phyloP scores from a whole-genome alignment of 2,888 invertebrate genomes.

The Torymus aiolomorphi region DNA sequence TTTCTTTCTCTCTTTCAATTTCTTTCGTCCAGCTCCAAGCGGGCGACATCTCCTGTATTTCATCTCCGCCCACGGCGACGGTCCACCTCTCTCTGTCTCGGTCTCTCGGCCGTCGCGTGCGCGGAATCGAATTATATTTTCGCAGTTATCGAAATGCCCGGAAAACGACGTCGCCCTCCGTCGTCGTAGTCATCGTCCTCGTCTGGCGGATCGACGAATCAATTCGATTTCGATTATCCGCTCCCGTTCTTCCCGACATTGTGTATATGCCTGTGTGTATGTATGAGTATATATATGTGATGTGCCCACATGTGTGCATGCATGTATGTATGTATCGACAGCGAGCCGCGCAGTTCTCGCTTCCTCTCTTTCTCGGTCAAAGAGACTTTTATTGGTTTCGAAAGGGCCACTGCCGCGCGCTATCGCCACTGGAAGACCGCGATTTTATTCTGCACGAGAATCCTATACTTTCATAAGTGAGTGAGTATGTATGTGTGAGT shows the following conservation, averaged over 20 bases:
- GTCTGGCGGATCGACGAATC: conserved; percentile 31
- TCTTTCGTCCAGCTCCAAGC: neutral
- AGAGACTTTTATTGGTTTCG: conserved; percentile 47
- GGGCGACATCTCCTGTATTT: conserved; percentile 2
- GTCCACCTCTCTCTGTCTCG: neutral
- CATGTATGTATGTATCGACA: conserved; percentile 30
- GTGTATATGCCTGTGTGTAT: neutral
- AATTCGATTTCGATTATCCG: conserved; percentile 57
- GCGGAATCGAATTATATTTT: conserved; percentile 40
- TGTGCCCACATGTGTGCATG: neutral
- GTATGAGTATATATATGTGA: neutral
- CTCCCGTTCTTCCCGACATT: neutral
- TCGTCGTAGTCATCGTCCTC: conserved; percentile 5
- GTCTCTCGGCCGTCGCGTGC: too few relatives aligned
- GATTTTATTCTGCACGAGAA: too few relatives aligned
- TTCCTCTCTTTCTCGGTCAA: conserved; percentile 5
- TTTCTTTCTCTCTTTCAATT: conserved; percentile 45
- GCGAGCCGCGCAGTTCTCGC: neutral
- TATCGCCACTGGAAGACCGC: too few relatives aligned
- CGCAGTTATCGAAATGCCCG: conserved; percentile 39
- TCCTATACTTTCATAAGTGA: too few relatives aligned
- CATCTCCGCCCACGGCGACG: neutral
- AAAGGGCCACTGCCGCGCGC: neutral
- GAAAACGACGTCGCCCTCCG: conserved; percentile 25
- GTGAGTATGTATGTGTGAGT: neutral